A percentile compares a stretch with the other conserved stretches of the same genome.
These are phyloP conservation scores for Mythimna impura DNA, from an alignment of 2,888 invertebrate species.

Conservation along the genomic window DNA sequence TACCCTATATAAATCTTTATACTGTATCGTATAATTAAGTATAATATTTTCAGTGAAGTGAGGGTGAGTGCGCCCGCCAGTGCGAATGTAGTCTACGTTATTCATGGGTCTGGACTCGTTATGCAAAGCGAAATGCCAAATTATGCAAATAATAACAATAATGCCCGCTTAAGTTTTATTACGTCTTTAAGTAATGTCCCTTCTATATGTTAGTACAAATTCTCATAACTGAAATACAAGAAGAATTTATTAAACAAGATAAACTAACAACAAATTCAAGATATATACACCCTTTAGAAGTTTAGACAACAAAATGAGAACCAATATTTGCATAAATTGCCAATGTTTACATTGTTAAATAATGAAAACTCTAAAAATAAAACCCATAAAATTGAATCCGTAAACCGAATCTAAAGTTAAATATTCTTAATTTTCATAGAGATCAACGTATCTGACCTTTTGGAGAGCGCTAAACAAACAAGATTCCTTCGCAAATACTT, in stretches of 20 bases:
- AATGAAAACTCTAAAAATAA: slow-evolving; percentile 26
- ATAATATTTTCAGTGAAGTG: slow-evolving; percentile 59
- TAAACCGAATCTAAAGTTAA: slow-evolving; percentile 44
- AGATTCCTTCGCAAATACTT: slow-evolving; percentile 59
- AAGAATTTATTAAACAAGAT: neutral
- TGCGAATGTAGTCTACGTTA: slow-evolving; percentile 74
- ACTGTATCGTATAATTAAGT: slow-evolving; percentile 46
- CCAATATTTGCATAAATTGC: neutral
- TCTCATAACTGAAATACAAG: slow-evolving; percentile 26
- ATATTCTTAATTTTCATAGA: slow-evolving; percentile 55
- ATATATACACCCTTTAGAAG: neutral
- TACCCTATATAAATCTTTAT: slow-evolving; percentile 47
- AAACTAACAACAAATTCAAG: neutral
- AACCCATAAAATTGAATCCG: slow-evolving; percentile 32
- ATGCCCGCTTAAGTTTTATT: slow-evolving; percentile 77
- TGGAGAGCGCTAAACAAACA: slow-evolving; percentile 54
- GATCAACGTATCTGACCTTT: slow-evolving; percentile 56
- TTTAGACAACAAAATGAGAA: neutral
- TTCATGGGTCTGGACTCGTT: slow-evolving; percentile 78
- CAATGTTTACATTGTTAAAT: neutral
- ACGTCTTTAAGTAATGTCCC: slow-evolving; percentile 69
- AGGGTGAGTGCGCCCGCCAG: slow-evolving; percentile 66
- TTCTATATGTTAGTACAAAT: slow-evolving; percentile 61
- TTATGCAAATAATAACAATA: slow-evolving; percentile 83
- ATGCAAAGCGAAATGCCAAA: slow-evolving; percentile 82